These are phyloP conservation scores for Laterallus jamaicensis DNA, from an alignment of 2,113 vertebrate genomes.

Conservation along the genomic window DNA sequence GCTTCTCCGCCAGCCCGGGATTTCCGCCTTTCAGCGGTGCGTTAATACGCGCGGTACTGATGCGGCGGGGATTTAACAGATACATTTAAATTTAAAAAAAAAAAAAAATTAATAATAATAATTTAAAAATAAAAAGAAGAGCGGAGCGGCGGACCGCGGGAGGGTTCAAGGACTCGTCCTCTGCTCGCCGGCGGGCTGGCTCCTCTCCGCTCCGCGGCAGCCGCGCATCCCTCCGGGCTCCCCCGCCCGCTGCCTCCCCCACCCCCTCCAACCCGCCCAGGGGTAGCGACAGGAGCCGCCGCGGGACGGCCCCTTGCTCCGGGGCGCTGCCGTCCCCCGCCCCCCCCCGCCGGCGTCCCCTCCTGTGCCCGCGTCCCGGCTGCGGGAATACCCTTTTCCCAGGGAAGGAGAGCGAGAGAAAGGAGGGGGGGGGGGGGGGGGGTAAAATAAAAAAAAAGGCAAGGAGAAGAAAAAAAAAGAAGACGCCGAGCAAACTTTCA, in stretches of 20 bases:
- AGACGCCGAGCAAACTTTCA: slow-evolving; percentile 6
- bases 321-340: neutral
- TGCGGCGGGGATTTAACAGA: neutral
- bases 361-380: neutral
- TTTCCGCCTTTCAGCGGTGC: slow-evolving; percentile 43
- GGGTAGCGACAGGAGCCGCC: neutral
- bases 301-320: neutral
- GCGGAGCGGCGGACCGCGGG: neutral
- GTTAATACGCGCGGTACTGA: neutral
- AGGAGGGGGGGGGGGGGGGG: no score
- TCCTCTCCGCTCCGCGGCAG: neutral
- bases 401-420: neutral
- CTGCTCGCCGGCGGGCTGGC: neutral
- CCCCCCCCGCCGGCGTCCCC: no score
- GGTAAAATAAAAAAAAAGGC: no score
- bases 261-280: neutral
- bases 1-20: neutral
- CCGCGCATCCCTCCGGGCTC: neutral
- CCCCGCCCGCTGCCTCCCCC: neutral
- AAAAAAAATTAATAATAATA: neutral
- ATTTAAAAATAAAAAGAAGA: neutral
- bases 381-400: neutral
- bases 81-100: neutral
- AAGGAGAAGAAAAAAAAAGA: neutral
- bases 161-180: slow-evolving; percentile 58